A percentile compares a stretch with the other conserved stretches of the same genome.
Conservation (phyloP, 2,888 invertebrate species). For the Odontothrips loti region DNA sequence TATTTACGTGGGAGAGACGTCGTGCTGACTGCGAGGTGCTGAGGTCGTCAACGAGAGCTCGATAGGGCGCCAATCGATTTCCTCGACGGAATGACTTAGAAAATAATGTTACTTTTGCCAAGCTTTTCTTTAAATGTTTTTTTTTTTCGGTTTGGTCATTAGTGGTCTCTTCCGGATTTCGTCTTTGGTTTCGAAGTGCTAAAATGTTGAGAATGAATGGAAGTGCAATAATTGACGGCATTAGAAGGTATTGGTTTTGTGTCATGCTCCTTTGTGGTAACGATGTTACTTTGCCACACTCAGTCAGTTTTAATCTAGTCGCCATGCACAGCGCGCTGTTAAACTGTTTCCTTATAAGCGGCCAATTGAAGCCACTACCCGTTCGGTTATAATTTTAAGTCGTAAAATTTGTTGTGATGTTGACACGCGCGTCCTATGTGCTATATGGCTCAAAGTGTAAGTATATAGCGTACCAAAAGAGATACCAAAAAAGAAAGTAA, state of each 20-base stretch:
- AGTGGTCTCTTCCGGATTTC: no score
- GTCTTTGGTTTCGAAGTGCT: no score
- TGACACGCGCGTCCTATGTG: background rate
- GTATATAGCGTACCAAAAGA: background rate
- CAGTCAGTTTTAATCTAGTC: constrained; percentile 22
- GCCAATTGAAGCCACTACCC: no score
- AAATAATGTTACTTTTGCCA: background rate
- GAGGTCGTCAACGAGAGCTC: background rate
- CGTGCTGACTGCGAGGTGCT: background rate
- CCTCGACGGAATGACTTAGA: background rate
- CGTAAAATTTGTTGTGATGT: background rate
- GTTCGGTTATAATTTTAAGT: no score
- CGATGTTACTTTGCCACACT: background rate
- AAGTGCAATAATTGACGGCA: no score
- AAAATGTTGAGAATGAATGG: no score
- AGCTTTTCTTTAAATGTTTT: background rate
- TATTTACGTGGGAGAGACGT: constrained; percentile 14
- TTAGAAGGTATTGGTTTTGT: no score
- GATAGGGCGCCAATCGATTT: background rate
- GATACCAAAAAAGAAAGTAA: background rate
- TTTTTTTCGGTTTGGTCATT: constrained; percentile 13
- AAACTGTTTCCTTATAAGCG: background rate
- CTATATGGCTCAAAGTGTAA: constrained; percentile 17
- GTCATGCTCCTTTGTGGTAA: no score
- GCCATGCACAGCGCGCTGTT: constrained; percentile 11